phyloP scores from a whole-genome alignment of 2,888 invertebrate species.

The Latrodectus hesperus region DNA sequence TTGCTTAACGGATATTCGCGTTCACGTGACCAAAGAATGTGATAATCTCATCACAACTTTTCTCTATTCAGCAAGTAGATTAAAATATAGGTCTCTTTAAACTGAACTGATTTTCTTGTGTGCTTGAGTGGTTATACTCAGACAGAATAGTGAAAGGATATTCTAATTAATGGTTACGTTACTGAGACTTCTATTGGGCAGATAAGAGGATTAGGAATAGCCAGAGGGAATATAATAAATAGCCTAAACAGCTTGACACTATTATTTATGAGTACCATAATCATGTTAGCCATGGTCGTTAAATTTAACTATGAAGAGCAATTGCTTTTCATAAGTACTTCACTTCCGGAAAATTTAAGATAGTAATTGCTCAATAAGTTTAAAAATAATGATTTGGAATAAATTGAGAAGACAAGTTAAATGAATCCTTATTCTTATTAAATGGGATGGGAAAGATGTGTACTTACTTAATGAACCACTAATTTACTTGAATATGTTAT shows the following conservation, averaged over 20 bases:
- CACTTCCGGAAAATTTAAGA: too few species aligned
- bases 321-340: too few species aligned
- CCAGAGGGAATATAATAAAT: neutral
- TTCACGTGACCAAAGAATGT: too few species aligned
- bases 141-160: neutral
- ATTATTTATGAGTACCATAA: constrained; percentile 1
- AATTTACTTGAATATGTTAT: too few species aligned
- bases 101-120: neutral
- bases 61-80: neutral
- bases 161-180: neutral
- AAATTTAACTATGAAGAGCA: neutral
- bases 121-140: neutral
- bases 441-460: too few species aligned
- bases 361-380: too few species aligned
- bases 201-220: neutral
- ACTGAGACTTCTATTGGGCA: neutral
- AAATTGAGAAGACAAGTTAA: too few species aligned
- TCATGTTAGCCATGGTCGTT: constrained; percentile 1
- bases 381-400: too few species aligned
- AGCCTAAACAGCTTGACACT: neutral
- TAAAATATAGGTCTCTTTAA: neutral
- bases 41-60: neutral
- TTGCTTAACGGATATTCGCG: too few species aligned
- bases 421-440: too few species aligned
- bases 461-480: too few species aligned